Base-by-base conservation (phyloP, 2,888 invertebrate genomes). In the Myopa testacea region DNA sequence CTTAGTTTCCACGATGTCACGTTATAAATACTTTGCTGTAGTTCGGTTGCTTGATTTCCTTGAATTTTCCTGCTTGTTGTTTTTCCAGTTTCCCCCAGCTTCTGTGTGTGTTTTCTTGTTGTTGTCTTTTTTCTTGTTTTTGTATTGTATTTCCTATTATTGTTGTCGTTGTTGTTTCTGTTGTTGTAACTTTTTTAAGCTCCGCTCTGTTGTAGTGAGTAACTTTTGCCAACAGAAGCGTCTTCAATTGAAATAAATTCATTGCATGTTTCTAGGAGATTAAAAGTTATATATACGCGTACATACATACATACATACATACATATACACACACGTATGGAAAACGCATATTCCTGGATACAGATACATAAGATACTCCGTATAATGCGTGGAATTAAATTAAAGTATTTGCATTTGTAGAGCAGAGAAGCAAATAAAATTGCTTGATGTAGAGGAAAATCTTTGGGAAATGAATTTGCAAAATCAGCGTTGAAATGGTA, bases 231-330 rank as follows among this genome's bases (percentile, higher is more conserved):
- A 62, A 26, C 26, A 62, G 26, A 19, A n/a, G 19, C 19, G 10
- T 62, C 34, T 26, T 26, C 10, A 62, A 62, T 26, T 62, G 62
- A 62, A 62, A 62, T 62, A 26, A 62, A 62, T 26, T 50, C 52
- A 69, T 69, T 45, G 45, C 69, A 69, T 69, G 69, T 69, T 45
- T 69, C 34, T 50, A 26, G 34, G 8, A 69, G 69, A 69, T 69
- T 69, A 69, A 69, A 69, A 69, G 69, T 50, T 69, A 5, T 26
- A 45, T 7, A 40, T 68, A n/a, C n/a, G 34, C 19, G 26, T 1
- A 34, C 34, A 26, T 26, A 62, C 19, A 34, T 12, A 62, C 7
- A 62, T n/a, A 55, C 50, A 50, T 14, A 50, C 50, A 50, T 3
- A 50, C 50, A 50, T 14, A 50, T 14, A 50, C 50, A 50, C 10